Evolutionary conservation across 2,888 invertebrate genomes (phyloP).

Genomic region (Itoplectis maculator): DNA sequence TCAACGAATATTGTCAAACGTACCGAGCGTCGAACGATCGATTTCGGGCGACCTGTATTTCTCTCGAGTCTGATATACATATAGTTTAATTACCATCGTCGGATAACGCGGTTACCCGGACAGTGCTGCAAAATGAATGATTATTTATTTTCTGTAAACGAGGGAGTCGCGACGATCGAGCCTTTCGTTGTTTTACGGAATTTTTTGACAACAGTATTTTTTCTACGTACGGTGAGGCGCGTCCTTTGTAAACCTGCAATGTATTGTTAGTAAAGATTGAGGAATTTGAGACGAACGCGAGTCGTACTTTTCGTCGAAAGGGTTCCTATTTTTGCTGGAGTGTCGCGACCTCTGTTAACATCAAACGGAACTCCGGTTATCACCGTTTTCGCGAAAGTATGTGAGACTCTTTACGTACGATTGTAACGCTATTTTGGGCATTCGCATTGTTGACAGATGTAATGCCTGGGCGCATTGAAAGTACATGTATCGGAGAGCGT

Average conservation of each 20-base stretch:
- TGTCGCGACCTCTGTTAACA: conserved; percentile 30
- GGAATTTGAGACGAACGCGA: conserved; percentile 32
- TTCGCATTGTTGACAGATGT: conserved; percentile 60
- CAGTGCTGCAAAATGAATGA: conserved; percentile 7
- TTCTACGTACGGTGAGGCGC: conserved; percentile 52
- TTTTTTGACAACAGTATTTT: conserved; percentile 71
- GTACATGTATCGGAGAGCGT: conserved; percentile 45
- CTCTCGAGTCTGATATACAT: conserved; percentile 14
- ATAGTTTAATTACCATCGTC: conserved; percentile 24
- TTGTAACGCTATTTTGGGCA: conserved; percentile 22
- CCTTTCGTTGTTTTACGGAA: conserved; percentile 40
- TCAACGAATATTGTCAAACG: conserved; percentile 32
- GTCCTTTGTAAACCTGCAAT: conserved; percentile 47
- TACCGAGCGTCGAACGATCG: conserved; percentile 24
- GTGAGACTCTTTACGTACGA: conserved; percentile 11
- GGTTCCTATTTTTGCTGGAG: conserved; percentile 29
- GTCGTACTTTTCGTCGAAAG: conserved; percentile 21
- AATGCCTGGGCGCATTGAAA: conserved; percentile 48
- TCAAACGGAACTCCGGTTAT: background rate
- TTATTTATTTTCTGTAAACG: conserved; percentile 37
- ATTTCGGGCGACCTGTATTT: conserved; percentile 1
- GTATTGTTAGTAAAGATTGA: conserved; percentile 29
- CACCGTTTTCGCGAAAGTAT: background rate
- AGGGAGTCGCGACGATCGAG: conserved; percentile 20
- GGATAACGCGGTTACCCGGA: conserved; percentile 12